phyloP scores from a whole-genome alignment of 2,888 invertebrate species.

The Drosophila melanosoma region DNA sequence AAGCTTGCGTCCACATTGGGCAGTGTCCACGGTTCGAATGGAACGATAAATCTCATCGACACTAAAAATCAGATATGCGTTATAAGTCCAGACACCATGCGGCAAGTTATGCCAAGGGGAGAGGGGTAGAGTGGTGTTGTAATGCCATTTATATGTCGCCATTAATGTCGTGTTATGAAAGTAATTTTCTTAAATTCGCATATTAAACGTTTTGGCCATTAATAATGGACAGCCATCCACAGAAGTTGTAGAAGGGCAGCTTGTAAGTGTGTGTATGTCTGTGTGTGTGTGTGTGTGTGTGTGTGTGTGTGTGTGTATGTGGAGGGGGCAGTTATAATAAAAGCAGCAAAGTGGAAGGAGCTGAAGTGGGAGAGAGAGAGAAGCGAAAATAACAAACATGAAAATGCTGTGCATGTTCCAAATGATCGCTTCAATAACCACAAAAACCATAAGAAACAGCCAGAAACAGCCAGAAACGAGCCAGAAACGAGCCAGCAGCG shows the following conservation, averaged over 20 bases:
- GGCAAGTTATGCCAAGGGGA: neutral
- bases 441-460: slow-evolving; percentile 80
- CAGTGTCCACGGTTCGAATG: slow-evolving; percentile 27
- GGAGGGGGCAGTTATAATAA: slow-evolving; percentile 25
- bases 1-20: slow-evolving; percentile 45
- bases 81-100: slow-evolving; percentile 38
- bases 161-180: slow-evolving; percentile 79
- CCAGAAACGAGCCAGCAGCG: slow-evolving; percentile 18
- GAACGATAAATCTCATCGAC: slow-evolving; percentile 75
- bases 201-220: slow-evolving; percentile 76
- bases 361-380: slow-evolving; percentile 8
- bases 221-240: slow-evolving; percentile 53
- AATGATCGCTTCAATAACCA: slow-evolving; percentile 83
- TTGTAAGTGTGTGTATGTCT: neutral
- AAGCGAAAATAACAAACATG: slow-evolving; percentile 63
- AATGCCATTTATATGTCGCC: slow-evolving; percentile 65
- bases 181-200: slow-evolving; percentile 80
- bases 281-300: neutral
- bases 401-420: slow-evolving; percentile 80
- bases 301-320: neutral
- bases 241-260: neutral
- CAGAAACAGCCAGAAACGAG: slow-evolving; percentile 11
- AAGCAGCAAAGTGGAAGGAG: slow-evolving; percentile 13
- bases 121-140: slow-evolving; percentile 3
- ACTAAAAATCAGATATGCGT: slow-evolving; percentile 77